Evolutionary conservation across 2,888 invertebrate species (phyloP), one percentile per base, ranked within the genome.

Genomic region (Erebia aethiops): DNA sequence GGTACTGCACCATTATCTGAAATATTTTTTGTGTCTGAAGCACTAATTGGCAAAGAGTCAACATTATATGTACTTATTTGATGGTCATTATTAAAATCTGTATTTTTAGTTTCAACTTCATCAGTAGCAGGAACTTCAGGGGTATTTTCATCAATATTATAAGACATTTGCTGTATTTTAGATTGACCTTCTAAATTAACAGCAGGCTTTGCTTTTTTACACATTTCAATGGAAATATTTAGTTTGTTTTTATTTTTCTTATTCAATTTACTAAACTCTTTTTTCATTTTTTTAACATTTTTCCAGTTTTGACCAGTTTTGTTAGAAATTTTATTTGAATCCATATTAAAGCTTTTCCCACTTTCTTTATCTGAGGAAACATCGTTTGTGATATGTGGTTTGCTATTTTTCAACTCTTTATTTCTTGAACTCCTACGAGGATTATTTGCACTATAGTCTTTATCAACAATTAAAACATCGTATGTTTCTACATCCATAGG

Each of bases 201-300:
- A 66, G 78, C 71, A 69, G 69, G 82, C 77, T 89, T 82, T 62
- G 82, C 81, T 77, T 86, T 91, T 74, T 91, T 91, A 73, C 84
- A 86, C 87, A 88, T 89, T 83, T 93, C 91, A 77, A 92, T 89
- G 46, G 93, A 93, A 66, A 91, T 87, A 87, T 93, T 91, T 10
- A 93, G 76, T 83, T 93, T 94, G 74, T 81, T 91, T 77, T 80
- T 88, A 72, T 87, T 87, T 71, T 83, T 81, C 72, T 89, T 90
- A 71, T 88, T 89, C 57, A 90, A 77, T 77, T 89, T 92, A 79
- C 87, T 89, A 68, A 93, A 91, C 76, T 91, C 92, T 75, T 89
- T 91, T 78, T 87, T 88, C 92, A 92, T 92, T 81, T 80, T 90
- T 76, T 91, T 92, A 0, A 92, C 90, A 86, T 84, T 90, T 73